Conservation (phyloP, 1,140 invertebrate species). For the Pogonomyrmex barbatus region DNA sequence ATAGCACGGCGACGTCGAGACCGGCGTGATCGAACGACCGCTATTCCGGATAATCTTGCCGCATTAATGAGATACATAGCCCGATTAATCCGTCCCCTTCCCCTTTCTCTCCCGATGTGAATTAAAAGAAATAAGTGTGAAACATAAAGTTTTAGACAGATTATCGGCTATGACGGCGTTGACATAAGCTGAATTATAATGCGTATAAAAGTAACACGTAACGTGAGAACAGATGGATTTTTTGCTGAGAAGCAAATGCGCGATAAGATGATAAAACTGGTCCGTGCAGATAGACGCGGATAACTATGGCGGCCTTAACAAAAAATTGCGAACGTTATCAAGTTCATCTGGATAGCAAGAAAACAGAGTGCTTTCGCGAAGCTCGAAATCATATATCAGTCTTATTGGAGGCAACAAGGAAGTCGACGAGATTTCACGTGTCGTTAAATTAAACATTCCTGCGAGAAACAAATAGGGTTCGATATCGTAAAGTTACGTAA, state of each 20-base stretch:
- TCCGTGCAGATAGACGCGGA: background rate
- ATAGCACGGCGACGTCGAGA: conserved; percentile 63
- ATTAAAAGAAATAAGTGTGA: conserved; percentile 31
- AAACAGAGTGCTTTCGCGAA: background rate
- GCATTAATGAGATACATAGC: conserved; percentile 36
- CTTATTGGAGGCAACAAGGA: conserved; percentile 25
- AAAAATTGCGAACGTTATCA: conserved; percentile 27
- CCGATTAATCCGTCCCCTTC: conserved; percentile 32
- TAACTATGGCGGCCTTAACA: background rate
- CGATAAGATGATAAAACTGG: background rate
- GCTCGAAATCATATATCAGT: background rate
- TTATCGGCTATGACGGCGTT: background rate
- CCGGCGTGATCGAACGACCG: conserved; percentile 59
- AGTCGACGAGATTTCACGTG: conserved; percentile 39
- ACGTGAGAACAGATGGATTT: conserved; percentile 20
- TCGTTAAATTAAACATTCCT: conserved; percentile 78
- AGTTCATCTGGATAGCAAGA: background rate
- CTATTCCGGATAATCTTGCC: conserved; percentile 48
- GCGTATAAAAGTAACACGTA: background rate
- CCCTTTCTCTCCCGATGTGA: background rate
- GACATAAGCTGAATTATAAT: background rate
- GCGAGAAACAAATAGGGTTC: conserved; percentile 53
- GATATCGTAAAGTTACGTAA: background rate
- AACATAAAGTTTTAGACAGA: background rate
- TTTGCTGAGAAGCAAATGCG: background rate